A percentile compares a stretch with the other conserved stretches of the same genome.
Evolutionary conservation across 2,888 invertebrate species (phyloP).

Genomic region (Cryptocephalus moraei): DNA sequence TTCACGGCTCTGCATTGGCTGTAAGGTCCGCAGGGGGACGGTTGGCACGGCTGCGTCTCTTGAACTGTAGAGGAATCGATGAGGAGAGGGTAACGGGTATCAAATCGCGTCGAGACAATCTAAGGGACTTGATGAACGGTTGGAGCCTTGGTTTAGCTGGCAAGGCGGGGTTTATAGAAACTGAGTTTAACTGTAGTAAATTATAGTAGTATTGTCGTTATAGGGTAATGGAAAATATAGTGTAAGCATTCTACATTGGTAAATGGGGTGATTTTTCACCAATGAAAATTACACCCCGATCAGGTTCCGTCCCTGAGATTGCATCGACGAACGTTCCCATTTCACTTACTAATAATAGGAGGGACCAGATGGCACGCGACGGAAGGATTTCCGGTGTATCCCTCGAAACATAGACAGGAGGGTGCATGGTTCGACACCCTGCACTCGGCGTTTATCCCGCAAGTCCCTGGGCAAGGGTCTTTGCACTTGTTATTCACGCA

Average conservation of each 20-base stretch:
- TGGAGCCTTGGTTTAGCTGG: neutral
- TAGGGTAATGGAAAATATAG: no score
- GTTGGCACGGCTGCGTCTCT: slow-evolving; percentile 52
- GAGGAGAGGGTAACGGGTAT: neutral
- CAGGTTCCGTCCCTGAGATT: no score
- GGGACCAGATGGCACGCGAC: slow-evolving; percentile 36
- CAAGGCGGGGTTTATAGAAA: neutral
- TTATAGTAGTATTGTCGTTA: no score
- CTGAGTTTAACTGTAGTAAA: no score
- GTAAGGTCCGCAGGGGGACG: slow-evolving; percentile 70
- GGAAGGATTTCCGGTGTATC: slow-evolving; percentile 68
- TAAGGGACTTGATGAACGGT: neutral
- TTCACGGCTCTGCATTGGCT: slow-evolving; percentile 63
- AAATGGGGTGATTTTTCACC: no score
- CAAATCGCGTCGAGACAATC: no score
- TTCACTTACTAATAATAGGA: slow-evolving; percentile 6
- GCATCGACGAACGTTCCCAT: no score
- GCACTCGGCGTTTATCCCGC: slow-evolving; percentile 72
- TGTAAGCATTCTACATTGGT: no score
- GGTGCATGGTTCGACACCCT: slow-evolving; percentile 74
- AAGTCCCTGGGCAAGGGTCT: slow-evolving; percentile 74
- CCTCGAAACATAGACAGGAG: slow-evolving; percentile 66
- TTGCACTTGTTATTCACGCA: slow-evolving; percentile 79
- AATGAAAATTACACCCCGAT: no score
- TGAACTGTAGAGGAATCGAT: slow-evolving; percentile 30